phyloP scores from a whole-genome alignment of 2,797 vertebrate species.

The Microhierax caerulescens region DNA sequence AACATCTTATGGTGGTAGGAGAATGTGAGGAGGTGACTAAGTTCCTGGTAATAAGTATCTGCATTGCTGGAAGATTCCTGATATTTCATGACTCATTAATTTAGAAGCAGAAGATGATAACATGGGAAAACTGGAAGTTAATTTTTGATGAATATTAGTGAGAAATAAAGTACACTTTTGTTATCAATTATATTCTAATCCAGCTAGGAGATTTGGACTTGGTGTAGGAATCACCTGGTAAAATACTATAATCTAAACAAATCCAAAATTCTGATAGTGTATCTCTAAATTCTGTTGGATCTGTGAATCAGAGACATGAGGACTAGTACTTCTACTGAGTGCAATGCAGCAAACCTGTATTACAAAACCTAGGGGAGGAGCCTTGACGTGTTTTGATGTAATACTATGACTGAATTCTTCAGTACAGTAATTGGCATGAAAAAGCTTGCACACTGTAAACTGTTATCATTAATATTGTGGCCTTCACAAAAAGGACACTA shows the following conservation, averaged over 20 bases:
- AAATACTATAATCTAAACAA: not conserved
- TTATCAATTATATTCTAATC: not conserved
- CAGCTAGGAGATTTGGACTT: not conserved
- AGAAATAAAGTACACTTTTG: not conserved
- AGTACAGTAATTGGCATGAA: not conserved
- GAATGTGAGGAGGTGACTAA: not conserved
- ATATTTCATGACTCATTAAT: not conserved
- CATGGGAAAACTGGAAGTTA: not conserved
- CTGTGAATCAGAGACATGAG: not conserved
- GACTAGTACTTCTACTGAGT: not conserved
- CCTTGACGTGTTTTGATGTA: not conserved
- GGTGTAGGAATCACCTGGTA: not conserved
- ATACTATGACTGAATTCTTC: not conserved
- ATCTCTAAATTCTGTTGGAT: not conserved
- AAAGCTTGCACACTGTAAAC: not conserved
- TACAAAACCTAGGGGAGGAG: not conserved
- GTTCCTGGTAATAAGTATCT: not conserved
- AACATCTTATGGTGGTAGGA: not conserved
- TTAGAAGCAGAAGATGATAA: not conserved
- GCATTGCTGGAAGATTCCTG: not conserved
- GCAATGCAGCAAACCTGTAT: not conserved
- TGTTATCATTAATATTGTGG: conserved; percentile 44
- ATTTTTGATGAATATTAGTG: not conserved
- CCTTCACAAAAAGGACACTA: conserved; percentile 45
- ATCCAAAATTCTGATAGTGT: not conserved